These are phyloP conservation scores for Chionomys nivalis DNA, from an alignment of 2,113 vertebrate genomes.

Conservation along the genomic window DNA sequence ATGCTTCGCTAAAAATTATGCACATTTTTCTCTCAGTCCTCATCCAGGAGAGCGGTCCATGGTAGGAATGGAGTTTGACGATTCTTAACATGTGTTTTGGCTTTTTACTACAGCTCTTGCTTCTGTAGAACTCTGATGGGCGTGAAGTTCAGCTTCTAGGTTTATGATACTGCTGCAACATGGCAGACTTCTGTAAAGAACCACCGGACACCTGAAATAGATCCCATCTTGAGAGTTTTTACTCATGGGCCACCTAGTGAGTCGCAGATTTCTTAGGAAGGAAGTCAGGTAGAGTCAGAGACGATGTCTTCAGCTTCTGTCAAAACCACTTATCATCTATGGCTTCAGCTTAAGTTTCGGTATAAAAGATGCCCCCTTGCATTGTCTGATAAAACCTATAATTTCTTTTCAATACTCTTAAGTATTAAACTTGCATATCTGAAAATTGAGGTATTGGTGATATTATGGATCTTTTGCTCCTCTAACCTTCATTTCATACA, in stretches of 20 bases:
- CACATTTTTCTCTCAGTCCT: not conserved
- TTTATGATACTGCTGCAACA: not conserved
- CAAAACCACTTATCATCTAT: not conserved
- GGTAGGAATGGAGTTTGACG: not conserved
- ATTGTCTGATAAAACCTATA: not conserved
- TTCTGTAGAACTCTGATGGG: not conserved
- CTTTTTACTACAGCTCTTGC: not conserved
- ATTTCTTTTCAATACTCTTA: constrained; percentile 7
- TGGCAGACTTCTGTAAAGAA: not conserved
- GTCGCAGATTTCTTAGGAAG: not conserved
- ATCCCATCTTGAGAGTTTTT: not conserved
- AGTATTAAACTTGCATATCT: not conserved
- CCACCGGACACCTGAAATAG: not conserved
- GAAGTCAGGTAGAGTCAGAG: not conserved
- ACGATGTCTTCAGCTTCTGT: not conserved
- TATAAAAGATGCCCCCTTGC: not conserved
- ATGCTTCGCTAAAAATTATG: not conserved
- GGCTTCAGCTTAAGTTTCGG: not conserved
- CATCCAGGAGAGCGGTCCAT: constrained; percentile 8
- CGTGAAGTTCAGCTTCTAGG: not conserved
- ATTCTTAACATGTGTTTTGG: not conserved
- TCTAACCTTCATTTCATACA: not conserved
- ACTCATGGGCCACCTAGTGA: not conserved
- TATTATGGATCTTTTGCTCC: not conserved
- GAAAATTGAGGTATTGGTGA: not conserved